Conservation (phyloP, 2,888 invertebrate species). For the Dryocosmus kuriphilus region DNA sequence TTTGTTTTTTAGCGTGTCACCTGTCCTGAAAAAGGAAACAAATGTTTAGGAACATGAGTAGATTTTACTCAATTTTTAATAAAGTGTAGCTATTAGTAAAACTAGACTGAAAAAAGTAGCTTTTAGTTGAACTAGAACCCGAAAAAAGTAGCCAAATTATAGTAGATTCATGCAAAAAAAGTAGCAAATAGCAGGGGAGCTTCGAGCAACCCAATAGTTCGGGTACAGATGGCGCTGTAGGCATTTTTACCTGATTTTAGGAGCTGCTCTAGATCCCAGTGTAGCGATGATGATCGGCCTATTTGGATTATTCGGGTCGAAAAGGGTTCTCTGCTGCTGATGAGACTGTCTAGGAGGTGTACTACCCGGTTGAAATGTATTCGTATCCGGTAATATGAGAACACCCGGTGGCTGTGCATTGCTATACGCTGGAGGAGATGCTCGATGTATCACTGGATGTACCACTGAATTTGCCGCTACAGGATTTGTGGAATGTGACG, state of each 20-base stretch:
- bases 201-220: no score
- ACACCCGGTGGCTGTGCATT: constrained; percentile 74
- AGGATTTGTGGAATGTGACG: constrained; percentile 57
- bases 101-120: no score
- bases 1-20: no score
- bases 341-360: constrained; percentile 59
- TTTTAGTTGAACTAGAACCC: no score
- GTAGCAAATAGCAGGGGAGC: no score
- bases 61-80: no score
- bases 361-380: constrained; percentile 52
- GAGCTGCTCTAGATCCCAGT: constrained; percentile 76
- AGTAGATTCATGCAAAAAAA: no score
- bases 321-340: constrained; percentile 79
- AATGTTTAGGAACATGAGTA: no score
- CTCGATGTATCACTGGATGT: constrained; percentile 56
- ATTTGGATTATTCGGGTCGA: constrained; percentile 83
- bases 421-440: constrained; percentile 56
- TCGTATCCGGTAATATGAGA: constrained; percentile 75
- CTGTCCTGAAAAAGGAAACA: no score
- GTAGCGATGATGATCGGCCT: constrained; percentile 85
- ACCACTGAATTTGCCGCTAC: constrained; percentile 59
- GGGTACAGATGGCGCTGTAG: no score
- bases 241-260: constrained; percentile 66
- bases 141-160: no score
- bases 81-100: no score